Base-by-base conservation (phyloP, 2,888 invertebrate species). In the Leptopilina drosophilae region DNA sequence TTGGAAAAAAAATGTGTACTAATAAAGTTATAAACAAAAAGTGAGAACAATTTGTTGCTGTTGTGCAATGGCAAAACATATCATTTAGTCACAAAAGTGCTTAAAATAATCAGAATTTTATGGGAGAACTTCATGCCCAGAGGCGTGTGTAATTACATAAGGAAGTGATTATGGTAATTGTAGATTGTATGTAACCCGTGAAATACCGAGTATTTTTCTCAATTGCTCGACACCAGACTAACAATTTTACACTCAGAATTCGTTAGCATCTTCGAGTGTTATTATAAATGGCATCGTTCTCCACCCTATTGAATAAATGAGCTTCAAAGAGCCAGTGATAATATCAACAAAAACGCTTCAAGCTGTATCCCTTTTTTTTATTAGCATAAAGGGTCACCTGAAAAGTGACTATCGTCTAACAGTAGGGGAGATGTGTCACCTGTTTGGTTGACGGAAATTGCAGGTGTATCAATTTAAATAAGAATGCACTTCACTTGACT, bases 241-340 rank as follows among this genome's bases (percentile, higher is more conserved):
- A 56, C 33, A 73, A 73, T 56, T 73, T 73, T 56, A 56, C 73
- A 56, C 40, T 73, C 56, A 33, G 56, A 56, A 73, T 73, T 33
- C 26, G 53, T 53, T 40, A 53, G 53, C 9, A n/a, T 40, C 9
- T 56, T 73, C 73, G 33, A 81, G 82, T 80, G 81, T 76, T 67
- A 75, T 79, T 82, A 78, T 83, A 87, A 87, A 82, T 80, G 81
- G 77, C 81, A 82, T 82, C 81, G 80, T 84, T 86, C 79, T 81
- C 78, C 84, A 84, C 80, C 84, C 86, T 86, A 86, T 89, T 87
- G 87, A 85, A 82, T 84, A 87, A 87, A 87, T 85, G 86, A 82
- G 81, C 80, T 85, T 87, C 87, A 87, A 89, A 87, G 83, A 84
- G 83, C 40, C 77, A 66, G 69, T 73, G 88, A 89, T 89, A 87